These are phyloP conservation scores for Scrobipalpa atriplicella DNA, from an alignment of 2,888 invertebrate species.

Conservation along the genomic window DNA sequence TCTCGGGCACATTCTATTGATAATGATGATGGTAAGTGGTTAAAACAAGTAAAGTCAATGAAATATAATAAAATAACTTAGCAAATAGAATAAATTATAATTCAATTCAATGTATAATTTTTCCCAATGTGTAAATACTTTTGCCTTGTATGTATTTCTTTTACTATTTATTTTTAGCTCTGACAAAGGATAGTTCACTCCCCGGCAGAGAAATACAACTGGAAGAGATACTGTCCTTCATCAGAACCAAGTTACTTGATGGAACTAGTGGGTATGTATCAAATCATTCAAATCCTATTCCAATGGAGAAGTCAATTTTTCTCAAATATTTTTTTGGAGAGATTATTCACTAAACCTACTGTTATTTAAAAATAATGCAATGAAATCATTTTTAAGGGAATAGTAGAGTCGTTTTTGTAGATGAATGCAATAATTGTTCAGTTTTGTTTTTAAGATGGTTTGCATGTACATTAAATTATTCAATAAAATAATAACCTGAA, in stretches of 20 bases:
- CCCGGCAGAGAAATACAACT: conserved; percentile 74
- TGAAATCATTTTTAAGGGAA: no score
- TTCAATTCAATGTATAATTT: background rate
- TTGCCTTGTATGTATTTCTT: background rate
- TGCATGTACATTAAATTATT: no score
- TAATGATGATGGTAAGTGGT: conserved; percentile 61
- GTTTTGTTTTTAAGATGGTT: no score
- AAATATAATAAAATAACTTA: no score
- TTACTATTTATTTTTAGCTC: conserved; percentile 52
- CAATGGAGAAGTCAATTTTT: background rate
- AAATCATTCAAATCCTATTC: conserved; percentile 11
- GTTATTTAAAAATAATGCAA: no score
- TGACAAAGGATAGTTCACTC: conserved; percentile 59
- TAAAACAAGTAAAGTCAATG: background rate
- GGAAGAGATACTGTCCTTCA: conserved; percentile 74
- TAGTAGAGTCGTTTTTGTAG: no score
- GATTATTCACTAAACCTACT: no score
- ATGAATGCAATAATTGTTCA: no score
- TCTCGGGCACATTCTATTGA: conserved; percentile 66
- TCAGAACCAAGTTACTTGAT: conserved; percentile 64
- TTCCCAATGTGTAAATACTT: background rate
- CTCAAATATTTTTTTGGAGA: no score
- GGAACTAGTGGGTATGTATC: conserved; percentile 68
- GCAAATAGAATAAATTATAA: background rate
- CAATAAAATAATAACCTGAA: no score